Conservation (phyloP, 2,888 invertebrate genomes). For the Rhyacophila evoluta region DNA sequence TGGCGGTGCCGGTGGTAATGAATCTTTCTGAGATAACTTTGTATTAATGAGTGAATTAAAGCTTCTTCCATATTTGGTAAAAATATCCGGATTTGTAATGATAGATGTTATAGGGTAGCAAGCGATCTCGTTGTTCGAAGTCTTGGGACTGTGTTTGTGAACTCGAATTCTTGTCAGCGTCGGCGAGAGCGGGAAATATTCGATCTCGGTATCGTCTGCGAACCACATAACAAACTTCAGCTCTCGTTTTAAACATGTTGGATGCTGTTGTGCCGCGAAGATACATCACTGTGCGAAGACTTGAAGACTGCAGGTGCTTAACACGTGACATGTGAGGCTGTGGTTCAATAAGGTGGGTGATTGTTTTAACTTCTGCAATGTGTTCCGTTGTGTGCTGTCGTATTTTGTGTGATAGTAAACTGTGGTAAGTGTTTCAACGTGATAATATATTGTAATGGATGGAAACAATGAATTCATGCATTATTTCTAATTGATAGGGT, state of each 20-base stretch:
- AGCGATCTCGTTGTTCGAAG: slow-evolving; percentile 66
- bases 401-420: background rate
- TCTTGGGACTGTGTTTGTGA: slow-evolving; percentile 73
- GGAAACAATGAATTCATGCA: background rate
- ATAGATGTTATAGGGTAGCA: slow-evolving; percentile 71
- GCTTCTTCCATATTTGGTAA: slow-evolving; percentile 72
- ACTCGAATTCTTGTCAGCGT: slow-evolving; percentile 84
- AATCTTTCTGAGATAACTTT: slow-evolving; percentile 59
- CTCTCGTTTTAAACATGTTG: background rate
- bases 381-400: background rate
- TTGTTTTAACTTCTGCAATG: background rate
- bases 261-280: background rate
- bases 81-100: slow-evolving; percentile 60
- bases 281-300: slow-evolving; percentile 11
- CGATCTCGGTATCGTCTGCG: slow-evolving; percentile 83
- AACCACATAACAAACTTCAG: slow-evolving; percentile 59
- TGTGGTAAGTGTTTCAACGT: background rate
- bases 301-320: background rate
- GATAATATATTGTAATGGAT: background rate
- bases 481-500: no score
- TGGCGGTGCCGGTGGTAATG: slow-evolving; percentile 78
- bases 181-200: slow-evolving; percentile 85
- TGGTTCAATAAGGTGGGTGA: slow-evolving; percentile 9
- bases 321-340: slow-evolving; percentile 19
- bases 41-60: slow-evolving; percentile 70